Conservation (phyloP, 2,113 vertebrate species). For the Lampris megalopsis region DNA sequence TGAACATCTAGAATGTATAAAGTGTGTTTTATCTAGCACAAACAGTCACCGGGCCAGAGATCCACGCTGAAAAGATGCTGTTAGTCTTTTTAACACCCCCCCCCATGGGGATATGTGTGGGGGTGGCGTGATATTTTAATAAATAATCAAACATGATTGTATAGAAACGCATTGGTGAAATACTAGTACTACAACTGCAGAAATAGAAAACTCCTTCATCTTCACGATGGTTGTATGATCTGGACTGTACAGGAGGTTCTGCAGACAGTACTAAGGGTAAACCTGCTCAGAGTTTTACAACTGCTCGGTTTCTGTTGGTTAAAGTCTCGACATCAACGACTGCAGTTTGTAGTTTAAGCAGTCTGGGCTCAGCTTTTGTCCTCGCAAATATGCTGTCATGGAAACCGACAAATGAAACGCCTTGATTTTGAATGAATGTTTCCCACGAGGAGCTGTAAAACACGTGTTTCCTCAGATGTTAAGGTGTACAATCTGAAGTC, state of each 20-base stretch:
- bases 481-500: conserved; percentile 34
- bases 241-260: conserved; percentile 73
- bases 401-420: conserved; percentile 52
- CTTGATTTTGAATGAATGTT: conserved; percentile 77
- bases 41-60: conserved; percentile 15
- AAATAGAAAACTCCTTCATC: conserved; percentile 55
- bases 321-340: conserved; percentile 40
- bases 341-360: conserved; percentile 57
- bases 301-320: conserved; percentile 44
- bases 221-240: conserved; percentile 68
- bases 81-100: too few relatives aligned
- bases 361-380: conserved; percentile 17
- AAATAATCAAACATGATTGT: conserved; percentile 60
- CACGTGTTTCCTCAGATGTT: conserved; percentile 40
- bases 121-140: conserved; percentile 44
- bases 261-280: conserved; percentile 62
- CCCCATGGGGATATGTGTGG: conserved; percentile 10
- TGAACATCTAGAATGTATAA: conserved; percentile 48
- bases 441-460: conserved; percentile 28
- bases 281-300: conserved; percentile 65
- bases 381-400: conserved; percentile 34
- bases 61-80: conserved; percentile 48
- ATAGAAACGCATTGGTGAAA: conserved; percentile 66
- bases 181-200: conserved; percentile 48
- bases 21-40: conserved; percentile 38